Conservation (phyloP, 2,113 vertebrate genomes). For the Xenopus tropicalis region UCB_Xtro_10.0 CM004450.2:111204001-111204500, state of each 20-base stretch:
- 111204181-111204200: conserved; percentile 99
- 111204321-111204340: conserved; percentile 99
- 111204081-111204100: conserved; percentile 72
- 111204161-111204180: conserved; percentile 97
- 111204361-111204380: conserved; percentile 83
- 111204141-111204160: conserved; percentile 96
- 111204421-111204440: conserved; percentile 42
- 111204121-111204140: conserved; percentile 81
- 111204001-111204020: background rate
- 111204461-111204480: too few relatives aligned
- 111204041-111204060: conserved; percentile 57
- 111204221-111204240: conserved; percentile 99
- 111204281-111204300: conserved; percentile 90
- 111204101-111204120: conserved; percentile 79
- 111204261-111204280: conserved; percentile 96
- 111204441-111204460: too few relatives aligned
- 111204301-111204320: conserved; percentile 98
- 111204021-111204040: conserved; percentile 40
- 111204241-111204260: conserved; percentile 99
- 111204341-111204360: conserved; percentile 92
- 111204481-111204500: too few relatives aligned
- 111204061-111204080: conserved; percentile 81
- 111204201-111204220: conserved; percentile 99
- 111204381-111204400: conserved; percentile 50
- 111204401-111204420: conserved; percentile 47